These are phyloP conservation scores for Panorpa germanica DNA, from an alignment of 2,888 invertebrate genomes.

Conservation along the genomic window DNA sequence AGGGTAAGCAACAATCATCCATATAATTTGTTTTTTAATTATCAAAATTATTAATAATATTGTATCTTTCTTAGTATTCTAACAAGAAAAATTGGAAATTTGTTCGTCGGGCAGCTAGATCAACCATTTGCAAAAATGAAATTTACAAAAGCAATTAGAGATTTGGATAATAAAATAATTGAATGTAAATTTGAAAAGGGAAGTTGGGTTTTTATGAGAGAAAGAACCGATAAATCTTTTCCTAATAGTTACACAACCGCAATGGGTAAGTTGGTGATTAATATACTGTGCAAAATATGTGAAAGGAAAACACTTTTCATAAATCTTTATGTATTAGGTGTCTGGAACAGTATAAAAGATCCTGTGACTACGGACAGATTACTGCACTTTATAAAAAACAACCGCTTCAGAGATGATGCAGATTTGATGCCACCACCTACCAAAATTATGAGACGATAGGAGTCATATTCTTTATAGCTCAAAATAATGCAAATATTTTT, in stretches of 20 bases:
- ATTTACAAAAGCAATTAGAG: slow-evolving; percentile 55
- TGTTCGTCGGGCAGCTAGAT: slow-evolving; percentile 60
- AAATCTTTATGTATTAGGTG: slow-evolving; percentile 31
- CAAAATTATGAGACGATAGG: too few species aligned
- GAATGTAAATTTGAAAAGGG: slow-evolving; percentile 76
- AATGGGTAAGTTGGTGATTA: slow-evolving; percentile 29
- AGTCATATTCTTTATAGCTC: too few species aligned
- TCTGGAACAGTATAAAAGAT: slow-evolving; percentile 57
- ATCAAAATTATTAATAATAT: slow-evolving; percentile 7
- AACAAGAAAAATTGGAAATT: slow-evolving; percentile 43
- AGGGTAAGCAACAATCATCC: slow-evolving; percentile 36
- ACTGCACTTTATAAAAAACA: slow-evolving; percentile 47
- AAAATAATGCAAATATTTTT: too few species aligned
- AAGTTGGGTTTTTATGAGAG: slow-evolving; percentile 87
- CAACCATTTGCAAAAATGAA: slow-evolving; percentile 54
- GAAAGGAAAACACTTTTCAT: slow-evolving; percentile 6
- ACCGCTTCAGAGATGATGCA: slow-evolving; percentile 43
- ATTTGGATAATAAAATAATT: slow-evolving; percentile 81
- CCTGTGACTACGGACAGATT: slow-evolving; percentile 76
- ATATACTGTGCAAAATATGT: slow-evolving; percentile 3
- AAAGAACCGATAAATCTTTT: slow-evolving; percentile 89
- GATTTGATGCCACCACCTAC: slow-evolving; percentile 51
- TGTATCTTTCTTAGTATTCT: slow-evolving; percentile 34
- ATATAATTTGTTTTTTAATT: slow-evolving; percentile 9
- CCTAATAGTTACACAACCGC: slow-evolving; percentile 86